Base-by-base conservation (phyloP, 2,113 vertebrate genomes). In the Psittacula cyanocephala region DNA sequence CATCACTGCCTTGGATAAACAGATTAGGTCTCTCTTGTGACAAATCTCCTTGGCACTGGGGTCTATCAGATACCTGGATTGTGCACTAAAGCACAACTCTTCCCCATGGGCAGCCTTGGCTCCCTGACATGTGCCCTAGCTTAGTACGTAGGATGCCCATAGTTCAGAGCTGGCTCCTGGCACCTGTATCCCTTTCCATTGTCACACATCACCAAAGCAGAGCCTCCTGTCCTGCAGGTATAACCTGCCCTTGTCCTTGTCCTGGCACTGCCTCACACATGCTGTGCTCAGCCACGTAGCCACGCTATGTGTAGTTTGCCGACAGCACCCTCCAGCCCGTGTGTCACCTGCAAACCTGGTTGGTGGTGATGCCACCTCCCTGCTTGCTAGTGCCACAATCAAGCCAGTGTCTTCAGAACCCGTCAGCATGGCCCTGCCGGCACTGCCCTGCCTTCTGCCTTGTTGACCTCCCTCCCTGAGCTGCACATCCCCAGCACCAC, bases 121-220 rank as follows among this genome's bases (percentile, higher is more conserved):
- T 78, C 13, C 18, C 2, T 1, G 0, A 0, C 29, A 23, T 13
- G 44, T 69, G 44, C 19, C 31, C 31, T 57, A 70, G 27, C n/a
- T 1, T 3, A 17, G 65, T 33, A n/a, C 4, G 1, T 31, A 37
- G 22, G 60, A 31, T 53, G 33, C 23, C 50, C 65, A 24, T 0
- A 2, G 35, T 46, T 13, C 71, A 57, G 59, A 62, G 17, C n/a
- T 88, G 63, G 7, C 25, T 96, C 49, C 46, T 1, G 59, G n/a
- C 31, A 74, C 35, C 35, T 1, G 0, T 13, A 59, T 49, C 13
- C 47, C 29, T 86, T 63, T 89, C 68, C 8, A 10, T 27, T 6
- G 3, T 53, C 0, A 0, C 46, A 43, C 1, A 0, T 47, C 5
- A 1, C 2, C 0, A 2, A 81, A 86, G 88, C 0, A 0, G 90